Conservation (phyloP, 2,888 invertebrate species). For the Rhagophthalmus giganteus region DNA sequence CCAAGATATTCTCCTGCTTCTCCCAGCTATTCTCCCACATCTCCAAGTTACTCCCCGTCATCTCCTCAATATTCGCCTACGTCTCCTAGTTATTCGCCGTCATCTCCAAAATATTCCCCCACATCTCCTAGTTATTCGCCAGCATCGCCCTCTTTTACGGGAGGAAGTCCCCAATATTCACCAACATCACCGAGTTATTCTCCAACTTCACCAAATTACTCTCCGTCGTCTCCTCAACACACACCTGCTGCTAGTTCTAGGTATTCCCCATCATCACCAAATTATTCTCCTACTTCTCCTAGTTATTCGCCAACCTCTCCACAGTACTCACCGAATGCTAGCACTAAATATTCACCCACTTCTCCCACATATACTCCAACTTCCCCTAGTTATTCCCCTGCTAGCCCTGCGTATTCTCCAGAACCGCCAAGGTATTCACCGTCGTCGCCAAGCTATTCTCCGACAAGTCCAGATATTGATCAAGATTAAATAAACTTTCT, state of each 20-base stretch:
- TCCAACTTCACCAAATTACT: conserved; percentile 79
- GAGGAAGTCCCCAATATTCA: conserved; percentile 81
- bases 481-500: conserved; percentile 36
- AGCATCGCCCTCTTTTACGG: conserved; percentile 75
- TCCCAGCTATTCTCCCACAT: conserved; percentile 71
- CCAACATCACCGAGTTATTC: conserved; percentile 87
- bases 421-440: conserved; percentile 79
- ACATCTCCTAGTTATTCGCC: conserved; percentile 83
- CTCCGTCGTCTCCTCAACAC: conserved; percentile 76
- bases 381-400: conserved; percentile 77
- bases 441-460: conserved; percentile 70
- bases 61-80: conserved; percentile 71
- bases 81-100: conserved; percentile 79
- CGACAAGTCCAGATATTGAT: conserved; percentile 67
- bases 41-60: conserved; percentile 69
- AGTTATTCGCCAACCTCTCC: conserved; percentile 79
- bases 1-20: conserved; percentile 67
- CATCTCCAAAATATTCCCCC: conserved; percentile 79
- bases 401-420: conserved; percentile 77
- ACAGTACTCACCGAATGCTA: conserved; percentile 72
- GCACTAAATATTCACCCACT: conserved; percentile 81
- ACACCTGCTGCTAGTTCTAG: conserved; percentile 71
- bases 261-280: conserved; percentile 71
- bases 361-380: conserved; percentile 80
- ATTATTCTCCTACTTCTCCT: conserved; percentile 73